Conservation (phyloP, 2,888 invertebrate species). For the Oithona nana region DNA sequence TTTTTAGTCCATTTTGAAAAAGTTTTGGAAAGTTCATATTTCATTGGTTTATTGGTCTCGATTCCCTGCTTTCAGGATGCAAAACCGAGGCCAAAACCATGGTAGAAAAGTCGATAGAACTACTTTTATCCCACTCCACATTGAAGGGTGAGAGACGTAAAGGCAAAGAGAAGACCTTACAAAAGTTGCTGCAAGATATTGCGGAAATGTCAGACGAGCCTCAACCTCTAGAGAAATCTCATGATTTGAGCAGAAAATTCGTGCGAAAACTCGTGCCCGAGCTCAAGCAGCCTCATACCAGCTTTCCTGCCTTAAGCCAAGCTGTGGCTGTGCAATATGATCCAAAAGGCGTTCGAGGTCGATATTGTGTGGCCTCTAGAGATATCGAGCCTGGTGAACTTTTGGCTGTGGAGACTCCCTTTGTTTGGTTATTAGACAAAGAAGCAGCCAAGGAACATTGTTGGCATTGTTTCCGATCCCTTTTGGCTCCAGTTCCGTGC, state of each 20-base stretch:
- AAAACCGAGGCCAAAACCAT: background rate
- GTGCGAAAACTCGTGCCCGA: background rate
- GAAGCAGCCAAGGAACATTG: background rate
- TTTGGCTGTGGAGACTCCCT: background rate
- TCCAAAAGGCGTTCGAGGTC: background rate
- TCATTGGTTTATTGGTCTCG: too few species aligned
- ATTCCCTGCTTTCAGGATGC: too few species aligned
- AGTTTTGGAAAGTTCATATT: too few species aligned
- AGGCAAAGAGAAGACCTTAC: background rate
- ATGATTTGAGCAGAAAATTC: background rate
- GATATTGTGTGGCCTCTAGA: conserved; percentile 4
- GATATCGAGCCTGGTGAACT: conserved; percentile 7
- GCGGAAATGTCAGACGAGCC: too few species aligned
- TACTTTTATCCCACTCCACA: background rate
- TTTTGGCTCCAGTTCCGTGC: background rate
- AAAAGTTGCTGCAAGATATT: background rate
- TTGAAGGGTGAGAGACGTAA: background rate
- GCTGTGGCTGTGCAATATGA: background rate
- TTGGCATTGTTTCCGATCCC: conserved; percentile 4
- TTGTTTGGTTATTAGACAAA: background rate
- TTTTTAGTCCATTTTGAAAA: too few species aligned
- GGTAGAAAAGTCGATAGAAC: background rate
- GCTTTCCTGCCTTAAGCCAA: background rate
- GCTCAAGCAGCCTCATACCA: background rate
- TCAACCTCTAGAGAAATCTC: background rate